Conservation (phyloP, 1,140 invertebrate genomes). For the Eupristina koningsbergeri region DNA sequence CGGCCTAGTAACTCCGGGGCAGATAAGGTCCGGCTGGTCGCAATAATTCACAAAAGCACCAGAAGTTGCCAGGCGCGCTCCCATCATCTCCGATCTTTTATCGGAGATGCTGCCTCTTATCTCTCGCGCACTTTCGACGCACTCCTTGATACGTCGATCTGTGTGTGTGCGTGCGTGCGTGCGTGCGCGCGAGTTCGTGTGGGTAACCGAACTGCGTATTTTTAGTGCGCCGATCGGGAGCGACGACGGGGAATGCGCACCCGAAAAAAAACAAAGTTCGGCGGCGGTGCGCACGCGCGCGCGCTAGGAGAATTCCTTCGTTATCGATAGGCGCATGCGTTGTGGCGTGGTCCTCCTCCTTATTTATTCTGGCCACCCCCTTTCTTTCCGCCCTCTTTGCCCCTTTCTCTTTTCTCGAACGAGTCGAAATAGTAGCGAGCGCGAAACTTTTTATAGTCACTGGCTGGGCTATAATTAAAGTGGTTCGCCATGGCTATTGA, state of each 20-base stretch:
- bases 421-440: conserved; percentile 9
- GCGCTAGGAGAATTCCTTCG: background rate
- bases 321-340: background rate
- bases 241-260: background rate
- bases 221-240: conserved; percentile 20
- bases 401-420: background rate
- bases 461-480: background rate
- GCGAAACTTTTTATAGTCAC: background rate
- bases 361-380: background rate
- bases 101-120: conserved; percentile 16
- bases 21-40: background rate
- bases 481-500: conserved; percentile 4
- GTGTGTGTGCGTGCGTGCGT: background rate
- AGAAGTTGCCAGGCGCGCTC: background rate
- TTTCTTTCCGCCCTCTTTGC: background rate
- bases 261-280: conserved; percentile 1
- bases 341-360: no score
- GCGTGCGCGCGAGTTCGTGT: background rate
- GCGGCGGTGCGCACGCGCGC: no score
- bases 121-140: background rate
- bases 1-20: conserved; percentile 19
- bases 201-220: background rate
- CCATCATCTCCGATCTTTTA: background rate
- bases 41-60: conserved; percentile 20
- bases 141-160: background rate